Base-by-base conservation (phyloP, 2,113 vertebrate genomes). In the Pteruthius melanotis region DNA sequence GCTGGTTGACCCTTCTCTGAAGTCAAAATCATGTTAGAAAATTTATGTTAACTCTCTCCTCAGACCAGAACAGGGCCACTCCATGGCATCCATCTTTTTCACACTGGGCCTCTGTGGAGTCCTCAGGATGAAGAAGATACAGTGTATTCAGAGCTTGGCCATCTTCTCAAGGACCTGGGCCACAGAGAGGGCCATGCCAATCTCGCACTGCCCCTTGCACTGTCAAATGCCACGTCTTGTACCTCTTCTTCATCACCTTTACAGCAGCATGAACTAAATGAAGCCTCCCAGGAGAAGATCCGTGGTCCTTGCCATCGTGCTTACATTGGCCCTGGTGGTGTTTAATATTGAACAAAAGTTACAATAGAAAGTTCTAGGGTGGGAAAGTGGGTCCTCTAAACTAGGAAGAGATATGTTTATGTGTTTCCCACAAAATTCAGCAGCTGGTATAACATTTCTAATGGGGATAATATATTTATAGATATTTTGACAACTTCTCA, bases 401-500 rank as follows among this genome's bases (percentile, higher is more conserved):
- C 10, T 24, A 42, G 66, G 33, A 79, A 28, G 14, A 87, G 33
- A 44, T 44, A 49, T 0, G 5, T 17, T 2, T 35, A 33, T 31
- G 24, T 45, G 13, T 66, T 83, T 92, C 68, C 47, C 71, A 77
- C 53, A 80, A 56, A 83, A 63, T 70, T 81, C 54, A 83, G 40
- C 60, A 49, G 76, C 59, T 74, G 14, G 28, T 63, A 14, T 63
- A 74, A 47, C 39, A 31, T 31, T 50, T 42, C 13, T 77, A 59
- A 74, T 22, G 39, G 40, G 35, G 28, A 22, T 74, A 91, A 77
- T 66, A 35, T 54, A 53, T 86, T 91, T 24, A 59, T 8, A 49
- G 53, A 37, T 65, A 45, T 79, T 94, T 88, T 90, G 71, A 74
- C 79, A 88, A 26, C 50, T 83, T 86, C 76, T 88, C 54, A 66